These are phyloP conservation scores for Lithobates pipiens DNA, from an alignment of 2,797 vertebrate species.

Conservation along the genomic window DNA sequence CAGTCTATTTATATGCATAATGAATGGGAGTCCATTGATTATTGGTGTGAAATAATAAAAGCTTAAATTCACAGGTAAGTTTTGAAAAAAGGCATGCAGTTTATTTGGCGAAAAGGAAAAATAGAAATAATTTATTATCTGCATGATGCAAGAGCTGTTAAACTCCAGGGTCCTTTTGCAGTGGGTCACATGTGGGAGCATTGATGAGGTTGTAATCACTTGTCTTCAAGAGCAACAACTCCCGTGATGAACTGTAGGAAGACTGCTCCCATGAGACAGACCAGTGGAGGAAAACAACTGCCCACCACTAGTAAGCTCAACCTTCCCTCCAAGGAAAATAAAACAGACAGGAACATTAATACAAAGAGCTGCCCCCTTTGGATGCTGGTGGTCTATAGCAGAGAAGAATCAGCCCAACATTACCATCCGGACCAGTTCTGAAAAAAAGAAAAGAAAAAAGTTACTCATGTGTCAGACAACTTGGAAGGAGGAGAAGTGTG, in stretches of 20 bases:
- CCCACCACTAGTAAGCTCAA: neutral
- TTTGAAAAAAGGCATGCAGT: slow-evolving; percentile 26
- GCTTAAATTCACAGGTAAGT: neutral
- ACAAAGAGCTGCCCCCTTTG: slow-evolving; percentile 26
- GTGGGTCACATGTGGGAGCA: neutral
- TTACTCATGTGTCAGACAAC: neutral
- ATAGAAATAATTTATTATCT: slow-evolving; percentile 55
- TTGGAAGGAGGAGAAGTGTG: neutral
- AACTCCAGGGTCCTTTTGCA: neutral
- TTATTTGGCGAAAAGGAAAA: slow-evolving; percentile 51
- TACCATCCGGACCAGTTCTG: slow-evolving; percentile 82
- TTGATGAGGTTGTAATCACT: neutral
- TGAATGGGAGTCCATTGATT: too few relatives aligned
- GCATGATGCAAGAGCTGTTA: neutral
- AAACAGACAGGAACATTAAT: slow-evolving; percentile 62
- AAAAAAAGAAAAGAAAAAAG: slow-evolving; percentile 1
- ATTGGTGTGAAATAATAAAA: too few relatives aligned
- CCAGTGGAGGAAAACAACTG: slow-evolving; percentile 7
- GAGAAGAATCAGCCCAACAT: slow-evolving; percentile 73
- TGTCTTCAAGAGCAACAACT: neutral
- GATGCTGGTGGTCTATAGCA: slow-evolving; percentile 37
- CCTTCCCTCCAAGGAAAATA: slow-evolving; percentile 7
- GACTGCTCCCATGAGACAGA: neutral
- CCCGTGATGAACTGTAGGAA: neutral
- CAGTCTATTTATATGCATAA: neutral